Evolutionary conservation across 2,113 vertebrate genomes (phyloP), one percentile per base, ranked within the genome.

Genomic region (Tringa solitaria): DNA sequence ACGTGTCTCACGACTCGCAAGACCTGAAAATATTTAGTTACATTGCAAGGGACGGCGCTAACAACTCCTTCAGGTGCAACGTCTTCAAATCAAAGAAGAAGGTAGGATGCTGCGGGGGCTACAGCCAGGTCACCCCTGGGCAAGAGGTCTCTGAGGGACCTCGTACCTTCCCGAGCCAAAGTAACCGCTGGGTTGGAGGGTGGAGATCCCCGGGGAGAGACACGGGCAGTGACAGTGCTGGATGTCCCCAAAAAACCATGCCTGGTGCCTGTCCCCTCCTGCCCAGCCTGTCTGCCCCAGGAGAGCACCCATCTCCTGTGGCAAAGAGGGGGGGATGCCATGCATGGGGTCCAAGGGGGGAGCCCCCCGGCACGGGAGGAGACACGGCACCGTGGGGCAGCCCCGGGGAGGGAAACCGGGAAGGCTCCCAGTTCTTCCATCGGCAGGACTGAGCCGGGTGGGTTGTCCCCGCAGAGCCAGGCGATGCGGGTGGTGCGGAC

Each of bases 1-100:
- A 98, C 1, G 98, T 99, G 27, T 99, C 98, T 17, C 98, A 99
- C 0, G 98, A 99, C 96, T 99, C 98, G 0, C 98, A 98, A 95
- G 98, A 99, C 97, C 96, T 99, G 78, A 99, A 99, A 97, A 99
- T 98, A 69, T 99, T 99, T 90, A 99, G 98, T 94, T 99, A 98
- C 95, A 98, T 99, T 2, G 98, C 98, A 6, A 98, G 99, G 92
- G 98, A 99, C 0, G 98, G 98, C 3, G 82, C 98, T 45, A 99
- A 94, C 97, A 98, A 99, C 73, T 98, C 98, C 57, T 98, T 99
- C 98, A 98, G 98, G 73, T 98, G 99, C 85, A 99, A 99, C 5
- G 98, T 99, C 91, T 99, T 99, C 98, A 98, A 98, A 91, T 98
- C 99, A 5, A 99, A 99, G 96, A 98, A 99, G 96, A 99, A 99